Evolutionary conservation across 2,888 invertebrate genomes (phyloP).

Genomic region (Palloptera scutellata): DNA sequence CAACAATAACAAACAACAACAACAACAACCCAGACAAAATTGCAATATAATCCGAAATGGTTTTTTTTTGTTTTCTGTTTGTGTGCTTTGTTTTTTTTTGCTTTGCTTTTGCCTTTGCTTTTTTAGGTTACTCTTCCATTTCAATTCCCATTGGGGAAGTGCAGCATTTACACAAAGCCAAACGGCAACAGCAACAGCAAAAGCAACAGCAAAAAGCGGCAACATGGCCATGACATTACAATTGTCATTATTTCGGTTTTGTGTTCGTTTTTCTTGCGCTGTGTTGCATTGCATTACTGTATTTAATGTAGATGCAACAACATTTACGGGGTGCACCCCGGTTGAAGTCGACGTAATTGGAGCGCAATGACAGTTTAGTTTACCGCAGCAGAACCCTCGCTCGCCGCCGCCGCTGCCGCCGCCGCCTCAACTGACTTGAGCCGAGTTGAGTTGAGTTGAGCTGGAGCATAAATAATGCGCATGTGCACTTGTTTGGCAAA

Average conservation of each 20-base stretch:
- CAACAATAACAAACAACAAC: background rate
- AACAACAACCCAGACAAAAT: background rate
- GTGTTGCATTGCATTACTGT: background rate
- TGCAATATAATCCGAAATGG: background rate
- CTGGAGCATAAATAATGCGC: too few species aligned
- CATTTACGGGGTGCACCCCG: background rate
- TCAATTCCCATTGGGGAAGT: conserved; percentile 20
- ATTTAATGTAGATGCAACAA: background rate
- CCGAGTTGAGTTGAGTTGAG: too few species aligned
- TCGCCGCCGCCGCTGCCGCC: too few species aligned
- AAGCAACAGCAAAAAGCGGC: background rate
- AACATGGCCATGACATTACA: conserved; percentile 31
- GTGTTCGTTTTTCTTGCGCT: background rate
- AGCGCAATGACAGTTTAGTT: conserved; percentile 20
- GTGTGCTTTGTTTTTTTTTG: background rate
- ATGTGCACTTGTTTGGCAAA: too few species aligned
- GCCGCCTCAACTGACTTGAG: too few species aligned
- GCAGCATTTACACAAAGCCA: background rate
- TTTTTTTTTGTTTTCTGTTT: background rate
- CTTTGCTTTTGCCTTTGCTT: background rate
- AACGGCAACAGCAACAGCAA: background rate
- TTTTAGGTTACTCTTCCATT: background rate
- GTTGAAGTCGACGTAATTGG: conserved; percentile 31
- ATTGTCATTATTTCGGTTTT: conserved; percentile 21
- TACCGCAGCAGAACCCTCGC: too few species aligned